Evolutionary conservation across 2,113 vertebrate species (phyloP).

Genomic region (Hippocampus zosterae): DNA sequence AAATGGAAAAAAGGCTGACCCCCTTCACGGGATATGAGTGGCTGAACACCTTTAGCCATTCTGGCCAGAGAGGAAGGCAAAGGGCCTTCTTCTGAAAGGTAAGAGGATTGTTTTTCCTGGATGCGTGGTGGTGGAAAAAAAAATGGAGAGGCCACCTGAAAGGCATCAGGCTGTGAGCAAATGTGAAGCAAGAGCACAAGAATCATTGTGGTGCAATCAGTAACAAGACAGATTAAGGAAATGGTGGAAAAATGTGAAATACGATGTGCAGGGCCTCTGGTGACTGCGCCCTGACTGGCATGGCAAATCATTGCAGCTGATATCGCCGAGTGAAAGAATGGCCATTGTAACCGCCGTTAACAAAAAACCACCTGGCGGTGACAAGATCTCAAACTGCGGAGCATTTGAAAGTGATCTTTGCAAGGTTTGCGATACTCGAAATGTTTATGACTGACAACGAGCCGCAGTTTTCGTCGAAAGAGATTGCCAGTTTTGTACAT

Average conservation of each 20-base stretch:
- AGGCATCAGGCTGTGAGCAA: not conserved
- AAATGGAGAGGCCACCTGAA: not conserved
- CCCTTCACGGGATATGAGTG: not conserved
- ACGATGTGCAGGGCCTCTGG: not conserved
- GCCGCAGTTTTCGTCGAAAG: not conserved
- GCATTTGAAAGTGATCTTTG: not conserved
- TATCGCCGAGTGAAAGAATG: not conserved
- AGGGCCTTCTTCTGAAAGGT: not conserved
- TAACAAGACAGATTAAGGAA: not conserved
- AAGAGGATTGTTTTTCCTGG: not conserved
- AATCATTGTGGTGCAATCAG: not conserved
- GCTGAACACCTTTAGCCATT: not conserved
- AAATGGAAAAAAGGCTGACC: too few species aligned
- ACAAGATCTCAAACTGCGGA: not conserved
- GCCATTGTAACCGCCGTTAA: not conserved
- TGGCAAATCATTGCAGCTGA: not conserved
- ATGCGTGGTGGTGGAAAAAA: not conserved
- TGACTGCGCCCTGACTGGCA: not conserved
- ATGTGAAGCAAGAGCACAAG: not conserved
- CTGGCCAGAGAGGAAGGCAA: not conserved
- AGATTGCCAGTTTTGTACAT: not conserved
- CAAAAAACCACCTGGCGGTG: not conserved
- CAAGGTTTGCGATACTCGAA: not conserved
- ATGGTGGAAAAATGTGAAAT: not conserved
- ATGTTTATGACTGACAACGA: not conserved